Evolutionary conservation across 1,140 invertebrate genomes (phyloP), one percentile per base, ranked within the genome.

Genomic region (Tetragnatha versicolor): DNA sequence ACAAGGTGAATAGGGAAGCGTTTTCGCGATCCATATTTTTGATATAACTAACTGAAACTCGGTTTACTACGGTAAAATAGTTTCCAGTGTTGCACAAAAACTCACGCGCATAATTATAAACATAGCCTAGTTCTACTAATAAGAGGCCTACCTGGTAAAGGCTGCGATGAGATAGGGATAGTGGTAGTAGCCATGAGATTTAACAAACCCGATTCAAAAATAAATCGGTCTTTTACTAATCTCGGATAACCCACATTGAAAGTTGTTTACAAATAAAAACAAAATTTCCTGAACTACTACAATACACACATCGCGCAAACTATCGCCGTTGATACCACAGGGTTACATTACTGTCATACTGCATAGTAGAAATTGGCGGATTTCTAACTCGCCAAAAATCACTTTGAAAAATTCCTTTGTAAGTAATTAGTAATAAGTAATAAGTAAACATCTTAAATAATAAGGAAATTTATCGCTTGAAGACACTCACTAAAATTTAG

Each of bases 131-230:
- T 0, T 22, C 37, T 51, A 25, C 27, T 25, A 49, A 53, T 66
- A 27, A 22, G 60, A 79, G 58, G 68, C 68, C 68, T 79, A 79
- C 78, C 78, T 79, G 78, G 68, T 63, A 79, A 60, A 60, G 78
- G 68, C 60, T 79, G 78, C 14, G 78, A 72, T 29, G 66, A 60
- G 7, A 68, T 79, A 27, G 78, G 68, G 72, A 68, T 68, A 70
- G 78, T 70, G 27, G 78, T 73, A 45, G 78, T 73, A 47, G 78
- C 78, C 78, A 79, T 79, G 45, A 31, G 73, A 39, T 70, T 35
- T 49, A 27, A 79, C 60, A 27, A 77, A 22, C 51, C 47, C 35
- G 29, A 39, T 35, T 65, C 27, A 66, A 29, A 17, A 37, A 17
- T 12, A 12, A 27, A 65, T 63, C 31, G 29, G 25, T 42, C 61